Evolutionary conservation across 1,140 invertebrate genomes (phyloP).

Genomic region (Trichonephila inaurata): DNA sequence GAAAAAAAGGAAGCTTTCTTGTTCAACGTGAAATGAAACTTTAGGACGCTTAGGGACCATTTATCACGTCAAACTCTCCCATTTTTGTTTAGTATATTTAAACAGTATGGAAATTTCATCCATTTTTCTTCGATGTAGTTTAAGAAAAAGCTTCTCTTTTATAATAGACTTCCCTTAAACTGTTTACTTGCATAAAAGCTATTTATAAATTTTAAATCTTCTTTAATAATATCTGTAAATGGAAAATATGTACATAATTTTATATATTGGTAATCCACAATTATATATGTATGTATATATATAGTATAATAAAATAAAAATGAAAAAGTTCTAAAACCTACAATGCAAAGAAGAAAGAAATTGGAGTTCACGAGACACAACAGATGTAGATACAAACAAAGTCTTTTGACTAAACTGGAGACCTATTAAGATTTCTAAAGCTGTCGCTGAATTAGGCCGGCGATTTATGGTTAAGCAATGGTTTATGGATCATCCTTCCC

Average conservation of each 20-base stretch:
- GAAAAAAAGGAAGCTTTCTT: slow-evolving; percentile 7
- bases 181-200: background rate
- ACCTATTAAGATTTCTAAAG: no score
- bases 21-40: slow-evolving; percentile 46
- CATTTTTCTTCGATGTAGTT: slow-evolving; percentile 59
- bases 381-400: no score
- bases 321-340: no score
- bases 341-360: no score
- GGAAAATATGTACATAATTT: background rate
- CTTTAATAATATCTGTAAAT: background rate
- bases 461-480: no score
- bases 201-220: background rate
- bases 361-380: no score
- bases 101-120: slow-evolving; percentile 68
- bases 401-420: no score
- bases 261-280: no score
- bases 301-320: no score
- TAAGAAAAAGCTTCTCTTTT: background rate
- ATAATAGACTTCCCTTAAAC: slow-evolving; percentile 45
- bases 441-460: no score
- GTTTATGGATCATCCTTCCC: no score
- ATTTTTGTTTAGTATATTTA: slow-evolving; percentile 50
- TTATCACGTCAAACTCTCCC: slow-evolving; percentile 52
- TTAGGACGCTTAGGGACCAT: slow-evolving; percentile 36
- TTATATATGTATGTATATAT: no score